Evolutionary conservation across 1,140 invertebrate species (phyloP).

Genomic region (Ruditapes philippinarum): DNA sequence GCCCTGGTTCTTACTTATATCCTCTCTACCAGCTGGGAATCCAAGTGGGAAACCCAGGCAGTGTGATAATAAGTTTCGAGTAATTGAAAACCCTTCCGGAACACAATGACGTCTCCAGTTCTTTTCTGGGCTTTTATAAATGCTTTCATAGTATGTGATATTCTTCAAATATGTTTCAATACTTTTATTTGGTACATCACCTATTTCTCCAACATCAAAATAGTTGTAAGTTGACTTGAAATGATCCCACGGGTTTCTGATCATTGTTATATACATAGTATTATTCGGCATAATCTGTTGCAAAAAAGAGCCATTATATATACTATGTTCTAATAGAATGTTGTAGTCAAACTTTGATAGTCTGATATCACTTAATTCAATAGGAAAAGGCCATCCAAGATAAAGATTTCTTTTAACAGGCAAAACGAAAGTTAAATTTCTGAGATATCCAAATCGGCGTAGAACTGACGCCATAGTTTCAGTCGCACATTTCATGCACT

Average conservation of each 20-base stretch:
- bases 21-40: slow-evolving; percentile 74
- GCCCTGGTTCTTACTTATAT: slow-evolving; percentile 68
- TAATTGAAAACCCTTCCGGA: slow-evolving; percentile 82
- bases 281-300: slow-evolving; percentile 72
- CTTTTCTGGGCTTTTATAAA: slow-evolving; percentile 76
- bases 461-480: slow-evolving; percentile 75
- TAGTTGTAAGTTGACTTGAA: slow-evolving; percentile 76
- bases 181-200: slow-evolving; percentile 56
- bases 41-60: slow-evolving; percentile 82
- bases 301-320: slow-evolving; percentile 74
- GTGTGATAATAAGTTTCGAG: slow-evolving; percentile 81
- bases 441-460: slow-evolving; percentile 71
- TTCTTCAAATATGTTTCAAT: slow-evolving; percentile 78
- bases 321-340: slow-evolving; percentile 76
- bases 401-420: slow-evolving; percentile 71
- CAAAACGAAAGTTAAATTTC: slow-evolving; percentile 74
- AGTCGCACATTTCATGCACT: slow-evolving; percentile 79
- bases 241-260: slow-evolving; percentile 74
- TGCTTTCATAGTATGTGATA: slow-evolving; percentile 78
- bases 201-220: slow-evolving; percentile 66
- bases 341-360: slow-evolving; percentile 74
- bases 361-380: slow-evolving; percentile 69
- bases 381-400: slow-evolving; percentile 80
- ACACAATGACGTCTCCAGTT: slow-evolving; percentile 76
- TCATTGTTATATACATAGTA: slow-evolving; percentile 74